These are phyloP conservation scores for Trematomus loennbergii DNA, from an alignment of 2,113 vertebrate species.

Conservation along the genomic window DNA sequence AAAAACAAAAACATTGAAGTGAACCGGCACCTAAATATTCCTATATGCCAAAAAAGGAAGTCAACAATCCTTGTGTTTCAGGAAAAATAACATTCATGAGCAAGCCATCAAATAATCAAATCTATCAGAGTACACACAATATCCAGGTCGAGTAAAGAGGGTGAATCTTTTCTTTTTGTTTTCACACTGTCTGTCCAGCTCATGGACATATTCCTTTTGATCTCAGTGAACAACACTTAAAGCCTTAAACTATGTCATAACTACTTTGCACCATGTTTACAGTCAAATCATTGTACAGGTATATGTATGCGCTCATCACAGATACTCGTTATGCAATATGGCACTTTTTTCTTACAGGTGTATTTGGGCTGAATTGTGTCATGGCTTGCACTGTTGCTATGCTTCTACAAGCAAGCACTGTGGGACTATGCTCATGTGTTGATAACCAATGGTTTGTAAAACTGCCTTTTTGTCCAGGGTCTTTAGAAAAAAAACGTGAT, in stretches of 20 bases:
- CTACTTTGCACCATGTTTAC: constrained; percentile 85
- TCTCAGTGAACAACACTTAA: constrained; percentile 84
- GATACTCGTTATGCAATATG: constrained; percentile 80
- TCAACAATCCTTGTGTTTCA: constrained; percentile 4
- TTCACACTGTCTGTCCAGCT: constrained; percentile 64
- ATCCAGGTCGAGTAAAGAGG: constrained; percentile 39
- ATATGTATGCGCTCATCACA: constrained; percentile 55
- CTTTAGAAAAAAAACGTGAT: constrained; percentile 72
- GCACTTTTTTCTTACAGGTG: constrained; percentile 81
- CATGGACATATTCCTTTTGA: constrained; percentile 68
- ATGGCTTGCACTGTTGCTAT: constrained; percentile 79
- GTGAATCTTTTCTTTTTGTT: constrained; percentile 39
- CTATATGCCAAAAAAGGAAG: background rate
- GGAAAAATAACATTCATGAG: constrained; percentile 1
- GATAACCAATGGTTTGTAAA: constrained; percentile 72
- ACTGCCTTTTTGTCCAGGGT: constrained; percentile 79
- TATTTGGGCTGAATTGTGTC: constrained; percentile 75
- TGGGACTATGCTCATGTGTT: constrained; percentile 75
- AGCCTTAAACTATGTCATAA: constrained; percentile 85
- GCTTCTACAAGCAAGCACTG: constrained; percentile 76
- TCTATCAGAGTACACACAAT: constrained; percentile 1
- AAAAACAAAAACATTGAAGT: background rate
- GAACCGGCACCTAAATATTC: constrained; percentile 7
- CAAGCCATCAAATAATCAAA: constrained; percentile 33
- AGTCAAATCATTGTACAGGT: constrained; percentile 76